These are phyloP conservation scores for Dasypolia templi DNA, from an alignment of 2,888 invertebrate genomes.

Conservation along the genomic window DNA sequence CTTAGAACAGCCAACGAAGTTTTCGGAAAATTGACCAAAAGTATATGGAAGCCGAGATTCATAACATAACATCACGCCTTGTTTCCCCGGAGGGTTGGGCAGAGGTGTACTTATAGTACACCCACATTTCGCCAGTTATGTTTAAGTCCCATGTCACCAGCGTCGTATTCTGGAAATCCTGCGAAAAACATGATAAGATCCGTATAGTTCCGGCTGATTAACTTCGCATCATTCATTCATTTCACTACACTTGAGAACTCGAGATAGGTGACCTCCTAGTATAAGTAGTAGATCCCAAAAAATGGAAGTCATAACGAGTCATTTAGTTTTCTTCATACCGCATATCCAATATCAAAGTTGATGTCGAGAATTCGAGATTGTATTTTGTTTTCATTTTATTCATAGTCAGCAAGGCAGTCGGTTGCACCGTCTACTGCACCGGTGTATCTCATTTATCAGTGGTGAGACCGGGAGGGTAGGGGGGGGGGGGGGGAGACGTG, in stretches of 20 bases:
- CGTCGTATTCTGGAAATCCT: conserved; percentile 7
- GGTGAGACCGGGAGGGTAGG: neutral
- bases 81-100: no score
- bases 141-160: no score
- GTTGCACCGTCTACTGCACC: neutral
- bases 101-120: no score
- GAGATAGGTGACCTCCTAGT: neutral
- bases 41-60: neutral
- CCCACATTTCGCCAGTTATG: no score
- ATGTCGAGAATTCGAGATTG: conserved; percentile 12
- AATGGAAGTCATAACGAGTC: neutral
- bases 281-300: neutral
- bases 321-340: neutral
- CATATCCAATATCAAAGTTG: conserved; percentile 9
- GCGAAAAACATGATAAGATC: conserved; percentile 6
- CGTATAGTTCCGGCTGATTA: conserved; percentile 17
- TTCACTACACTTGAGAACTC: neutral
- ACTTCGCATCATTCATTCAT: neutral
- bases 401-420: conserved; percentile 6
- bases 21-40: neutral
- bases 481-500: neutral
- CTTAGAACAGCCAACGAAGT: conserved; percentile 12
- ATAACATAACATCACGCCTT: no score
- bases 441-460: neutral
- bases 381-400: conserved; percentile 28